A percentile compares a stretch with the other conserved stretches of the same genome.
These are phyloP conservation scores for Athalia cordata DNA, from an alignment of 2,888 invertebrate species.

Conservation along the genomic window DNA sequence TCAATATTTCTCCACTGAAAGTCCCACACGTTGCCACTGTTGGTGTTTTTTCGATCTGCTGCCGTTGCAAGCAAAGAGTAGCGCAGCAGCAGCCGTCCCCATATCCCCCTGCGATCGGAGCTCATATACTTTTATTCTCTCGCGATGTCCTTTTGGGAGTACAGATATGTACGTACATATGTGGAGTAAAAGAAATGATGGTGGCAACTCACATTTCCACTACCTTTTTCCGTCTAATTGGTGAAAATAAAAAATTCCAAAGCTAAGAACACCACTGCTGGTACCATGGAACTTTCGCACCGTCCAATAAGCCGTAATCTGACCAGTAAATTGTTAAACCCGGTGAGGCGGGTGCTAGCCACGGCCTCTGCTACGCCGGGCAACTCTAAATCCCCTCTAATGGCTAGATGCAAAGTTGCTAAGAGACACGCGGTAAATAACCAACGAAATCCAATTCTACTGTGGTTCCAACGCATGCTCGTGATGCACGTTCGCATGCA, in stretches of 20 bases:
- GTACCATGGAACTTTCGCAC: slow-evolving; percentile 1
- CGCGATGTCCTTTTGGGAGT: background rate
- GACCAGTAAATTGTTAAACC: slow-evolving; percentile 40
- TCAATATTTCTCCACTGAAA: background rate
- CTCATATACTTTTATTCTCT: slow-evolving; percentile 8
- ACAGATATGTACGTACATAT: too few species aligned
- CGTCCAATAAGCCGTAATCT: slow-evolving; percentile 37
- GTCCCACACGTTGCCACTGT: too few species aligned
- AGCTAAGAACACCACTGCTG: slow-evolving; percentile 27
- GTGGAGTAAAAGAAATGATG: slow-evolving; percentile 12
- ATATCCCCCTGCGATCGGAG: background rate
- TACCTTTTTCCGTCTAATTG: slow-evolving; percentile 32
- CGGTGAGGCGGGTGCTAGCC: slow-evolving; percentile 29
- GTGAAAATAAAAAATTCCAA: slow-evolving; percentile 23
- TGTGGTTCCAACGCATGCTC: slow-evolving; percentile 20
- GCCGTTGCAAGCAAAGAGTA: too few species aligned
- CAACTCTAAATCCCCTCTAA: slow-evolving; percentile 37
- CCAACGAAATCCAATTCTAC: slow-evolving; percentile 38
- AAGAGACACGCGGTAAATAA: slow-evolving; percentile 43
- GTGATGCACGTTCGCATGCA: slow-evolving; percentile 8
- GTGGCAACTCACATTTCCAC: background rate
- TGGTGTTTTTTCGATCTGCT: too few species aligned
- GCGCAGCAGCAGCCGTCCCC: background rate
- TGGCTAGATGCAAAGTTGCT: slow-evolving; percentile 43
- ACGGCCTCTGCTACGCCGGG: slow-evolving; percentile 19